Evolutionary conservation across 64 coral and sea anemone species (phyloP), one percentile per base, ranked within the genome.

Genomic region (Orbicella faveolata): DNA sequence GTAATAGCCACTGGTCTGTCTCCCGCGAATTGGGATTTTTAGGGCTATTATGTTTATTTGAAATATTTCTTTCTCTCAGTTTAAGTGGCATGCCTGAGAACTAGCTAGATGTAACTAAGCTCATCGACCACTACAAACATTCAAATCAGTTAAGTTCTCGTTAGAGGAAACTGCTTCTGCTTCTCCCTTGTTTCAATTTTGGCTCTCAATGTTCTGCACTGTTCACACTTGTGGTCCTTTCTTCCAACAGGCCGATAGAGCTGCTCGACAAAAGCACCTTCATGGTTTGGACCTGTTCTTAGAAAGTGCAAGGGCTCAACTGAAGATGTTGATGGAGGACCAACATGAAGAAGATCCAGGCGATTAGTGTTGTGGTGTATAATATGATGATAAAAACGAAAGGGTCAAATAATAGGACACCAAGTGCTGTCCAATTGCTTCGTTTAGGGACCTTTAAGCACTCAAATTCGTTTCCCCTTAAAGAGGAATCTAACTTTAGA

Each of bases 281-380:
- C 52, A 73, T 30, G 92, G 69, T 8, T 88, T 97, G 83, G 95
- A 97, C 74, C 34, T 97, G 61, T 97, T 97, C 82, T 73, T 97
- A 55, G 92, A 93, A 69, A 91, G 95, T 81, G 85, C 92, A 61
- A 90, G 92, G 52, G 88, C 62, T 68, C 95, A 97, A 41, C 72
- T 97, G 34, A 97, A 97, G 75, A 66, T 51, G 44, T 89, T 97
- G 18, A 97, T 97, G 95, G 95, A 91, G 44, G 63, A 33, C 6
- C 90, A 93, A 34, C 61, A 57, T 26, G 36, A 72, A 13, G 26
- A 72, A 70, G 82, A 85, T 72, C 82, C 82, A 0, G 5, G 35
- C 62, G 67, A 70, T 26, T 70, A 70, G 67, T 64, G 19, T 0
- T 70, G 67, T 70, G 30, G 23, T 70, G 23, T 26, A 25, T 4